phyloP scores from a whole-genome alignment of 2,888 invertebrate genomes.

The Mantis religiosa region DNA sequence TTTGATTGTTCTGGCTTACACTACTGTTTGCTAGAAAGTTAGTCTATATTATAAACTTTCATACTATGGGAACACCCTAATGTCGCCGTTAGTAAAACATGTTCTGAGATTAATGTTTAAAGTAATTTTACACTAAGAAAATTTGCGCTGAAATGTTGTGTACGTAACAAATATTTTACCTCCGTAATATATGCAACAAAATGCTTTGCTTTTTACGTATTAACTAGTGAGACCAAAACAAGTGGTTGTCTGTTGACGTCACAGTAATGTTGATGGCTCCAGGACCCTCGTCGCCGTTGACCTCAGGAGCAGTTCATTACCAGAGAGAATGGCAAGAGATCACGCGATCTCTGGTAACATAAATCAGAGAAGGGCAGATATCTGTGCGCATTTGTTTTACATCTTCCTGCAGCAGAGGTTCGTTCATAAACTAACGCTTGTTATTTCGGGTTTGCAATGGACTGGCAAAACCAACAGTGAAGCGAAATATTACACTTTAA shows the following conservation, averaged over 20 bases:
- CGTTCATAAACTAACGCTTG: background rate
- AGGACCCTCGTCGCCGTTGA: background rate
- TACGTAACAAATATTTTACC: too few species aligned
- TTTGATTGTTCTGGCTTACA: too few species aligned
- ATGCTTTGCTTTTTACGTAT: too few species aligned
- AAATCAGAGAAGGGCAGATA: background rate
- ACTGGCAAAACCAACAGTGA: background rate
- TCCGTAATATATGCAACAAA: too few species aligned
- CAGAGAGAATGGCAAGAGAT: background rate
- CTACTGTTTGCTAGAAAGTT: too few species aligned
- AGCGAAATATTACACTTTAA: too few species aligned
- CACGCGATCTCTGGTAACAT: background rate
- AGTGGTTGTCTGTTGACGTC: background rate
- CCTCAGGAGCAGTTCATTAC: background rate
- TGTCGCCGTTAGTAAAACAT: too few species aligned
- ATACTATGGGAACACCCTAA: too few species aligned
- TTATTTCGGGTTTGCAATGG: background rate
- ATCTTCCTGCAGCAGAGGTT: background rate
- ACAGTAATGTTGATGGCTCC: background rate
- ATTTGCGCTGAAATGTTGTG: too few species aligned
- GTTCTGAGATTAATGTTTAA: too few species aligned
- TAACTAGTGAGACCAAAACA: background rate
- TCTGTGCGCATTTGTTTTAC: background rate
- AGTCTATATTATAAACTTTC: too few species aligned
- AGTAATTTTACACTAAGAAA: too few species aligned